Base-by-base conservation (phyloP, 1,140 invertebrate genomes). In the Phthorimaea operculella region DNA sequence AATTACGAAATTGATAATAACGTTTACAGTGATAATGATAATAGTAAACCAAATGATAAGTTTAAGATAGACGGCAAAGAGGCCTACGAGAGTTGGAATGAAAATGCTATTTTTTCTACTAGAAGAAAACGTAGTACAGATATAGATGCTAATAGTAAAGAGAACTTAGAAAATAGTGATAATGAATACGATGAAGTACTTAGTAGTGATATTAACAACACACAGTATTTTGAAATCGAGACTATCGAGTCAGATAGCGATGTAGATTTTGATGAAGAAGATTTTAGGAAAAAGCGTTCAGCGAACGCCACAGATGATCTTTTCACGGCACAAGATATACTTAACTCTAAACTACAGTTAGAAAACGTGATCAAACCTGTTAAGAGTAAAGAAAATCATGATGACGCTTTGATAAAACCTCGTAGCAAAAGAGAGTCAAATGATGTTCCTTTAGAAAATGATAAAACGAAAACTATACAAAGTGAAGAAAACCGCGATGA, bases 371-470 rank as follows among this genome's bases (percentile, higher is more conserved):
- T 47, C 4, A 15, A 15, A 18, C 45, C 45, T 15, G 16, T 16
- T 14, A 47, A 47, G 4, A 15, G 8, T 16, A 16, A 9, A 10
- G 45, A 47, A 10, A 18, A 15, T 6, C 45, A 47, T 18, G 45
- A 47, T 14, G 45, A 47, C 9, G 45, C 45, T 3, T 18, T 47
- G 16, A 47, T 47, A 8, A 47, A 47, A 15, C 8, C 15, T 18
- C 14, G 45, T 11, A 47, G 15, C 8, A 9, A 39, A 18, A 52
- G 55, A 14, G 15, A 59, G 44, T 21, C 34, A 44, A 51, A 56
- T 8, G 44, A 44, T 0, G 69, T 70, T 16, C 72, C 67, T 15
- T 52, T 58, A 0, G 6, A 28, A 28, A 6, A 28, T 4, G 59
- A 59, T 21, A 67, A 72, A 0, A 70, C 50, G 49, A 61, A 28